Base-by-base conservation (phyloP, 2,797 vertebrate genomes). In the Catharus ustulatus region DNA sequence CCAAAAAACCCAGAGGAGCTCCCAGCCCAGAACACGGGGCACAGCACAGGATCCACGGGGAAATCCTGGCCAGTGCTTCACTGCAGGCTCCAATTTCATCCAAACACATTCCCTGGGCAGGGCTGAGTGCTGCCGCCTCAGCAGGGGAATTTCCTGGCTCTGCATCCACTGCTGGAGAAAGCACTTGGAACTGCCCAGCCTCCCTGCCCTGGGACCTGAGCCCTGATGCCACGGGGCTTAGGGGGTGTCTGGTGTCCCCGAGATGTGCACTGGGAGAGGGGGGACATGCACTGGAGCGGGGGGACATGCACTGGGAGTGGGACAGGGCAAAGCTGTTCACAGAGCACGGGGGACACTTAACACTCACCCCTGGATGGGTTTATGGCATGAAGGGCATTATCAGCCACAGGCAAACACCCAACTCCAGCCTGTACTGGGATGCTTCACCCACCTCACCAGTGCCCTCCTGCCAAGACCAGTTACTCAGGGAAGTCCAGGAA, bases 141-240 rank as follows among this genome's bases (percentile, higher is more conserved):
- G 34, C n/a, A 21, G 8, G 78, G 87, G 74, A 57, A 71, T 55
- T 63, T 29, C 77, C 82, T 91, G 85, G 73, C 68, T 67, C 55
- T 43, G 36, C 17, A 59, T 8, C 36, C 5, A 0, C 48, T 18
- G 73, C 30, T 46, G 51, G 38, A 52, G 59, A 61, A 15, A 73
- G 43, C 26, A 2, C n/a, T 52, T 8, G 54, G 45, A 54, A 11
- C 49, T 88, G 76, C 40, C 36, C 57, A 19, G 3, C 23, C 17
- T 38, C n/a, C 34, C 63, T 5, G 27, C 17, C 30, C 36, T 5
- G 2, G 11, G 26, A 27, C 11, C 22, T 71, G 51, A 20, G 21
- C 45, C 22, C 42, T 3, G 19, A 8, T 12, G 40, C 58, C 0
- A 3, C 0, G 0, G 72, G 26, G 19, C 9, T 36, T 4, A 24